Evolutionary conservation across 2,113 vertebrate species (phyloP).

Genomic region (Burhinus oedicnemus): DNA sequence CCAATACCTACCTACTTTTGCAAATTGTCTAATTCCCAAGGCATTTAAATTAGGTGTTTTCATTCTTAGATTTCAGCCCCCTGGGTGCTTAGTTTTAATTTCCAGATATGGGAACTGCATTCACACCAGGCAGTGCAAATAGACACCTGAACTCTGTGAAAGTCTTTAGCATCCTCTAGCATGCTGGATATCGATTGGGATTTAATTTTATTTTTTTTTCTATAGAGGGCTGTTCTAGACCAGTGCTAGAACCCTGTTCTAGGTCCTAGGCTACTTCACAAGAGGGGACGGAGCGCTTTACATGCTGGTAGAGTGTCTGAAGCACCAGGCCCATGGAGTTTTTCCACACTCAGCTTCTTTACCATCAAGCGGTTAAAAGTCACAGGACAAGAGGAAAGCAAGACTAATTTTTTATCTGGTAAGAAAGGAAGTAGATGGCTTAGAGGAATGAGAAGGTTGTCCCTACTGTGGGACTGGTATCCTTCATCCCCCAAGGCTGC

Average conservation of each 20-base stretch:
- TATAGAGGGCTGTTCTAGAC: neutral
- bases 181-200: neutral
- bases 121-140: neutral
- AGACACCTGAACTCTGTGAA: neutral
- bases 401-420: neutral
- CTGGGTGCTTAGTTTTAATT: neutral
- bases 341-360: neutral
- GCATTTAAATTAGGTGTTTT: conserved; percentile 13
- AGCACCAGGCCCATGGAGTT: neutral
- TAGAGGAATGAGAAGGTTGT: neutral
- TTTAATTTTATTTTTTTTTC: neutral
- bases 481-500: neutral
- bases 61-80: neutral
- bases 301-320: neutral
- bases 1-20: neutral
- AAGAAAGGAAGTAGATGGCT: neutral
- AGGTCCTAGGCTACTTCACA: neutral
- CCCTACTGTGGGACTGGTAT: neutral
- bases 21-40: neutral
- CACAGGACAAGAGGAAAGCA: neutral
- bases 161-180: neutral
- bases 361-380: neutral
- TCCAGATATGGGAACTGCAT: neutral
- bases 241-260: neutral
- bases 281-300: neutral